Evolutionary conservation across 2,113 vertebrate genomes (phyloP).

Genomic region (Anarrhichthys ocellatus): DNA sequence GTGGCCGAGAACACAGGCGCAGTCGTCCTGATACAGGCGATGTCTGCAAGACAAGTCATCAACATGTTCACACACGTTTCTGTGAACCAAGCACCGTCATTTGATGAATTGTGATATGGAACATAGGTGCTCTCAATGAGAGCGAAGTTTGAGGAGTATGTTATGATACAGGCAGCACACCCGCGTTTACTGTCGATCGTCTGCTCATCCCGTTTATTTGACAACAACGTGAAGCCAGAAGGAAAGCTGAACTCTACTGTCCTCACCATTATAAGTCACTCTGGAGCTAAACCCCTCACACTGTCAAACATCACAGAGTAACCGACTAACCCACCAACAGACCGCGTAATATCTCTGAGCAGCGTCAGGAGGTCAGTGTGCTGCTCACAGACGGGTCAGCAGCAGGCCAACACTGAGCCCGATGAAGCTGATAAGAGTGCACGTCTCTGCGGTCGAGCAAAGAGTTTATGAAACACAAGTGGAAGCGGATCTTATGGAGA

Average conservation of each 20-base stretch:
- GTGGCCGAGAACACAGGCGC: conserved; percentile 84
- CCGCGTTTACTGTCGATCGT: background rate
- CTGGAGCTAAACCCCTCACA: background rate
- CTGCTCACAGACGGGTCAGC: background rate
- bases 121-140: background rate
- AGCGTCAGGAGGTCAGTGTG: background rate
- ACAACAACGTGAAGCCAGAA: background rate
- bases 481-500: background rate
- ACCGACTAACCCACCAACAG: background rate
- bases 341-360: background rate
- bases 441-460: background rate
- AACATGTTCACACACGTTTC: background rate
- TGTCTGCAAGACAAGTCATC: conserved; percentile 59
- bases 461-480: conserved; percentile 41
- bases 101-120: background rate
- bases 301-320: background rate
- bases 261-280: background rate
- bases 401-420: background rate
- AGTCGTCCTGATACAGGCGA: conserved; percentile 86
- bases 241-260: background rate
- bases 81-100: background rate
- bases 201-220: background rate
- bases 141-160: background rate
- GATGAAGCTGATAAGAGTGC: background rate
- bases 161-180: background rate